Evolutionary conservation across 2,797 vertebrate species (phyloP).

Genomic region (Buceros bicornis): DNA sequence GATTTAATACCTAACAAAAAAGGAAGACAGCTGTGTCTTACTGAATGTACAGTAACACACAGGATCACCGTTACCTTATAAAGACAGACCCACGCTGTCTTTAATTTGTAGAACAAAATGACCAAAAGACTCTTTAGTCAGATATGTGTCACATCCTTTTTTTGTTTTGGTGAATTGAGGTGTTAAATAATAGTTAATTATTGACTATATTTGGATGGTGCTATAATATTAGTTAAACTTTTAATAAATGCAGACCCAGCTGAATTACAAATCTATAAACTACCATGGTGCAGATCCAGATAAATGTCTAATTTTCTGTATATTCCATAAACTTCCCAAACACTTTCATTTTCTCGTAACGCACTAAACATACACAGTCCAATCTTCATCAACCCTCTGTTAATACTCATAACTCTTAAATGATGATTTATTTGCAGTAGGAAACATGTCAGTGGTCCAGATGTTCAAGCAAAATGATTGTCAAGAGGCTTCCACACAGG

Average conservation of each 20-base stretch:
- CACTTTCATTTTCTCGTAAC: neutral
- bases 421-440: slow-evolving; percentile 61
- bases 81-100: neutral
- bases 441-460: slow-evolving; percentile 74
- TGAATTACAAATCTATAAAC: neutral
- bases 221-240: neutral
- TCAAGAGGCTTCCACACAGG: slow-evolving; percentile 63
- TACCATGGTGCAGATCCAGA: neutral
- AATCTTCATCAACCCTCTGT: neutral
- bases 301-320: neutral
- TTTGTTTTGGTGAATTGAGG: neutral
- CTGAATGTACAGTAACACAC: neutral
- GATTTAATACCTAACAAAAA: neutral
- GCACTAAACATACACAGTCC: neutral
- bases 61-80: neutral
- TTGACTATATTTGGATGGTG: neutral
- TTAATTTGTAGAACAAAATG: neutral
- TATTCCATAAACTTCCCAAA: neutral
- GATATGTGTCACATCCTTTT: neutral
- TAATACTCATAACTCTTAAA: slow-evolving; percentile 55
- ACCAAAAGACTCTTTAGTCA: neutral
- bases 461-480: slow-evolving; percentile 74
- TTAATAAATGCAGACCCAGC: neutral
- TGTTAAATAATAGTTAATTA: neutral
- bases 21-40: neutral